These are phyloP conservation scores for Microctonus hyperodae DNA, from an alignment of 2,888 invertebrate species.

Conservation along the genomic window DNA sequence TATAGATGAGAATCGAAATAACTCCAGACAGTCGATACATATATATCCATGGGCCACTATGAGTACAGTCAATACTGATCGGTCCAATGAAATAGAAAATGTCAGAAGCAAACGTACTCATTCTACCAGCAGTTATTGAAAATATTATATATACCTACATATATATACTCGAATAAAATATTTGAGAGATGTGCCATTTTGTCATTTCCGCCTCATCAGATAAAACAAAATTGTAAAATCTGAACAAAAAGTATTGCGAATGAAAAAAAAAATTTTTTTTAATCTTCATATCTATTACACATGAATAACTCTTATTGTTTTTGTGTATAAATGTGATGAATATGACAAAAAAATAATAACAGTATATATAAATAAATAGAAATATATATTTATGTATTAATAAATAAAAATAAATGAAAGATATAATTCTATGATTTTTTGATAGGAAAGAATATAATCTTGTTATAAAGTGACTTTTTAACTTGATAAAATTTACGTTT, in stretches of 20 bases:
- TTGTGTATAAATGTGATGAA: no score
- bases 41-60: background rate
- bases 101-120: constrained; percentile 15
- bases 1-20: background rate
- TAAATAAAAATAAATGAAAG: background rate
- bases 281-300: background rate
- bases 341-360: no score
- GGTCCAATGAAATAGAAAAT: constrained; percentile 10
- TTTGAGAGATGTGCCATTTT: background rate
- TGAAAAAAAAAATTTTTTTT: background rate
- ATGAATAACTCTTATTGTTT: no score
- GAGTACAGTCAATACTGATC: background rate
- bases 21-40: background rate
- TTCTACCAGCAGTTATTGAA: background rate
- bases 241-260: background rate
- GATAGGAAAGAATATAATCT: no score
- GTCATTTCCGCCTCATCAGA: background rate
- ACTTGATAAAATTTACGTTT: background rate
- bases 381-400: no score
- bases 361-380: no score
- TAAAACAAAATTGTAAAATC: background rate
- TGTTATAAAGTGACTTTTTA: background rate
- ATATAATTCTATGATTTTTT: no score
- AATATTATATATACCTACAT: background rate
- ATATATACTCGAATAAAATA: background rate